Evolutionary conservation across 2,888 invertebrate species (phyloP), one percentile per base, ranked within the genome.

Genomic region (Mechanitis mazaeus): DNA sequence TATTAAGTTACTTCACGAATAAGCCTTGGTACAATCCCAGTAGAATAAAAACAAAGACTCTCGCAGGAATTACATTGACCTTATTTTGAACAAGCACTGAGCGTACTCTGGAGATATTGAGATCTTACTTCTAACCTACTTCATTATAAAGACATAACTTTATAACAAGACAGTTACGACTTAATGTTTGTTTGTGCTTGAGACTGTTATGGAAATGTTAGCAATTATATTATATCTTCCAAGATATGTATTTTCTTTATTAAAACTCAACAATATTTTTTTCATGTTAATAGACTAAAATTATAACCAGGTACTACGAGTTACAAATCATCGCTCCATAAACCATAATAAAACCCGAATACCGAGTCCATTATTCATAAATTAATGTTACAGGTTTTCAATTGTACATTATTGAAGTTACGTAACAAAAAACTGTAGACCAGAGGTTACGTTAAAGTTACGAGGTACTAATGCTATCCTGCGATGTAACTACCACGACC

Each of bases 361-460:
- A 64, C 64, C 64, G 58, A 61, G 64, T 70, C 69, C 68, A 64
- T 54, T 60, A 35, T 59, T 60, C 63, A 47, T 65, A 59, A 59
- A 58, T 67, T 66, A 59, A 33, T 31, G 58, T 33, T 72, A 75
- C 76, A 63, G 73, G 75, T 75, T 73, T 64, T 70, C 68, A 69
- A 72, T 71, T 67, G 67, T 65, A 69, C 71, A 71, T 70, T 71
- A 70, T 68, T 71, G 71, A 69, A 72, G 69, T 74, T 73, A 71
- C 71, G 70, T 63, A 69, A 71, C 58, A 61, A 70, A 71, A 72
- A 71, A 72, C 63, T 67, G 58, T 59, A 64, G 68, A 71, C 67
- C 70, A 68, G 68, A 70, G 70, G 72, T 69, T 68, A 68, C 56
- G 68, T 67, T 64, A 64, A 67, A 58, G 67, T 66, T 68, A 68